Percentiles rank a stretch among this genome's conserved stretches.
phyloP scores from a whole-genome alignment of 2,113 vertebrate genomes.

The Eurypyga helias region DNA sequence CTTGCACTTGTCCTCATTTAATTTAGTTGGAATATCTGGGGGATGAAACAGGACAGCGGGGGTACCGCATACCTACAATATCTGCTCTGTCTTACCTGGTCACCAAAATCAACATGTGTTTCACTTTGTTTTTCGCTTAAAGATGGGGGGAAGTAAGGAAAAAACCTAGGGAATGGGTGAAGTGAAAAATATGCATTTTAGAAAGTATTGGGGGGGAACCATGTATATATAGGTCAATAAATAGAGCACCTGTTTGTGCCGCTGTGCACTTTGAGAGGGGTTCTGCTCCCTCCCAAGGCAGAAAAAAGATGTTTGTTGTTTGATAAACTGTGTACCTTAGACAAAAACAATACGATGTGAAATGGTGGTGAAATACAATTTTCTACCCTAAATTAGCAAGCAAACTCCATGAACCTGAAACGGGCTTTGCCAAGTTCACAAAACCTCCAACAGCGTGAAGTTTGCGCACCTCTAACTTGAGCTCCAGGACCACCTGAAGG shows the following conservation, averaged over 20 bases:
- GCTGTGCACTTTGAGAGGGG: not conserved
- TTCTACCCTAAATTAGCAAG: constrained; percentile 25
- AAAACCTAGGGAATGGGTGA: not conserved
- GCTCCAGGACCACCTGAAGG: not conserved
- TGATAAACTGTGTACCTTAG: not conserved
- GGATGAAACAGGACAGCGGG: not conserved
- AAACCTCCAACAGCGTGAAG: not conserved
- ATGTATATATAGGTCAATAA: constrained; percentile 4
- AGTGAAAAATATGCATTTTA: not conserved
- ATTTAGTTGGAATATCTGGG: not conserved
- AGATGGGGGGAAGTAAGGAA: not conserved
- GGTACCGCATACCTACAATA: too few relatives aligned
- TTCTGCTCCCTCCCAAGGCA: not conserved
- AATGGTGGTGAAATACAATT: not conserved
- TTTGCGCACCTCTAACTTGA: not conserved
- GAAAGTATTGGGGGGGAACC: not conserved
- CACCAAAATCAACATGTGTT: not conserved
- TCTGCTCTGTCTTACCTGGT: not conserved
- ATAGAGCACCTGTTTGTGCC: not conserved
- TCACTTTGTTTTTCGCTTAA: not conserved
- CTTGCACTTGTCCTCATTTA: not conserved
- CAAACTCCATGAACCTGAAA: not conserved
- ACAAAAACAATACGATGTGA: not conserved
- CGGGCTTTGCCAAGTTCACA: not conserved
- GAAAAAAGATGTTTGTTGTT: not conserved